phyloP scores from a whole-genome alignment of 2,113 vertebrate species.

The Alethe diademata region DNA sequence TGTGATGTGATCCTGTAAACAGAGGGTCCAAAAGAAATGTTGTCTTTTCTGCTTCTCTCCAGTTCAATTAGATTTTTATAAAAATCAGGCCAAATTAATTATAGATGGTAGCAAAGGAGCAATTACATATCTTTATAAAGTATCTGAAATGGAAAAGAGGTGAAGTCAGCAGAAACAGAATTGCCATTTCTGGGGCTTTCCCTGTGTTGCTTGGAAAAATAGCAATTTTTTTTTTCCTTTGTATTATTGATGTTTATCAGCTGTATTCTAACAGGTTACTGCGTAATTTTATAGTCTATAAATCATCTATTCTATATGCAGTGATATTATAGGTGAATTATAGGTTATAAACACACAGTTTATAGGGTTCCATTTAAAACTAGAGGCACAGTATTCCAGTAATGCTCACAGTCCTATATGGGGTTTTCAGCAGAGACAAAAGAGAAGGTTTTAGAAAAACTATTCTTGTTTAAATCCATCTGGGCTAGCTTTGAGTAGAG shows the following conservation, averaged over 20 bases:
- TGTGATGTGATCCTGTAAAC: background rate
- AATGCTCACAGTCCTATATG: background rate
- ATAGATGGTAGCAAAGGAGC: background rate
- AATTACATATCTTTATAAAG: background rate
- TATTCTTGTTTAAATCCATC: slow-evolving; percentile 54
- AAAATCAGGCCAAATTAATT: background rate
- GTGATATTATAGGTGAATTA: background rate
- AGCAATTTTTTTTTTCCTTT: background rate
- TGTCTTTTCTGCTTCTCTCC: background rate
- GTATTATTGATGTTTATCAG: background rate
- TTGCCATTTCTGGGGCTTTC: background rate
- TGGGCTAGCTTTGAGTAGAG: slow-evolving; percentile 15
- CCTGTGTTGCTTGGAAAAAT: background rate
- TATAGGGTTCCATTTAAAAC: background rate
- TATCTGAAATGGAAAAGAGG: background rate
- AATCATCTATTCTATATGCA: background rate
- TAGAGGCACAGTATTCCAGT: background rate
- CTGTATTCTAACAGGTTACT: background rate
- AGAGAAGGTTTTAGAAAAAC: slow-evolving; percentile 56
- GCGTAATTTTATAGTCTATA: background rate
- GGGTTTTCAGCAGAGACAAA: slow-evolving; percentile 50
- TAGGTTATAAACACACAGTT: background rate
- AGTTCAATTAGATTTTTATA: background rate
- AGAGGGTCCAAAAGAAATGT: background rate
- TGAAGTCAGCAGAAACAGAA: background rate